phyloP scores from a whole-genome alignment of 1,140 invertebrate genomes.

The Solenopsis invicta region DNA sequence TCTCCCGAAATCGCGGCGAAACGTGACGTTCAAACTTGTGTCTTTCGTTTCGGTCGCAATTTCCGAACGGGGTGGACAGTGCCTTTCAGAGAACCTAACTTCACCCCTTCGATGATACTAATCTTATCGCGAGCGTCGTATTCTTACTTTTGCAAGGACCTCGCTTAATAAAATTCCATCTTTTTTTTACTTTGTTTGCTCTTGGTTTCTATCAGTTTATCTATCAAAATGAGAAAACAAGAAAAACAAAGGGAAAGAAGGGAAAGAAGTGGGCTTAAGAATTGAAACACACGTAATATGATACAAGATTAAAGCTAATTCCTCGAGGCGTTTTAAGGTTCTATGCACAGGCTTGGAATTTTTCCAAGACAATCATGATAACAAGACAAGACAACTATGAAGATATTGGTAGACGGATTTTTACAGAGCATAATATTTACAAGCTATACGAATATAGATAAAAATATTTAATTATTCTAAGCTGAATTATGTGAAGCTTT shows the following conservation, averaged over 20 bases:
- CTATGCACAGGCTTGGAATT: background rate
- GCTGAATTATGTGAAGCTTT: background rate
- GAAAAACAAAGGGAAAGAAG: background rate
- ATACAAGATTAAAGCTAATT: background rate
- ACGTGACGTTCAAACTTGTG: slow-evolving; percentile 45
- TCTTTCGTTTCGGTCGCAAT: slow-evolving; percentile 40
- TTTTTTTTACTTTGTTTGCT: background rate
- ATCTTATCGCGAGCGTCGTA: slow-evolving; percentile 23
- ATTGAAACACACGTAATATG: background rate
- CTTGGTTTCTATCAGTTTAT: background rate
- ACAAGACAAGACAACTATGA: background rate
- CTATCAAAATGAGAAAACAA: background rate
- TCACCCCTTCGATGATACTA: slow-evolving; percentile 30
- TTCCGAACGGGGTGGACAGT: slow-evolving; percentile 11
- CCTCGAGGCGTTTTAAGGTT: background rate
- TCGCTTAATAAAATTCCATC: slow-evolving; percentile 50
- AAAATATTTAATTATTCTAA: slow-evolving; percentile 2
- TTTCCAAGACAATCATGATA: background rate
- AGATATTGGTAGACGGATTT: background rate
- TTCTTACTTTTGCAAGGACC: slow-evolving; percentile 30
- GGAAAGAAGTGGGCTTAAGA: background rate
- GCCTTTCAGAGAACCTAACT: background rate
- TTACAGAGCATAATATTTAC: background rate
- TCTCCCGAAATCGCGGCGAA: background rate
- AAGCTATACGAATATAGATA: background rate